Percentiles rank a stretch among this genome's conserved stretches.
phyloP scores from a whole-genome alignment of 2,113 vertebrate species.

The Scortum barcoo region DNA sequence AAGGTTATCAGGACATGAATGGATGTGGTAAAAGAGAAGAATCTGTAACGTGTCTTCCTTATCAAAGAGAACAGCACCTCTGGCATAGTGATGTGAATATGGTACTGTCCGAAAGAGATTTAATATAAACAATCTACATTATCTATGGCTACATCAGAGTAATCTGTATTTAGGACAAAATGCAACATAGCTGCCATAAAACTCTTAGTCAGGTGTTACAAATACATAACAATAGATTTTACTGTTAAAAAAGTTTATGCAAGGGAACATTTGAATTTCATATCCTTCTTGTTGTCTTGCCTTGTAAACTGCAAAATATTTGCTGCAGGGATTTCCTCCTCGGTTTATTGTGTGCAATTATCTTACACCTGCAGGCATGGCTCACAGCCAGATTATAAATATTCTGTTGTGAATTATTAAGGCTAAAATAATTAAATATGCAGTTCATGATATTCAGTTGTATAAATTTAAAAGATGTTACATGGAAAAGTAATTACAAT shows the following conservation, averaged over 20 bases:
- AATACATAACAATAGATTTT: background rate
- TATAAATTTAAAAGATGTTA: too few species aligned
- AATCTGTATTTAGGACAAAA: background rate
- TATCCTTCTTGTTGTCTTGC: background rate
- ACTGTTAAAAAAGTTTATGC: background rate
- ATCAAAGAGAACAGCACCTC: background rate
- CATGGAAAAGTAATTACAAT: too few species aligned
- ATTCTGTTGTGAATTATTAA: too few species aligned
- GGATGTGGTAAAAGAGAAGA: background rate
- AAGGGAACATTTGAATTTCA: background rate
- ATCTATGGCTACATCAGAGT: background rate
- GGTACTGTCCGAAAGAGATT: accelerated
- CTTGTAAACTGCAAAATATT: background rate
- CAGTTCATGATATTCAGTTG: too few species aligned
- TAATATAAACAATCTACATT: too few species aligned
- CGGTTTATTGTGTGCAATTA: background rate
- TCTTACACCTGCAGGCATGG: constrained; percentile 24
- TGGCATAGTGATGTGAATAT: background rate
- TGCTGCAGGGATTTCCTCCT: background rate
- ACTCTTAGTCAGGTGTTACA: background rate
- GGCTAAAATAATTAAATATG: too few species aligned
- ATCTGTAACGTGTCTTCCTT: background rate
- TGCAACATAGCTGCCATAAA: background rate
- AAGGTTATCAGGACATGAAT: background rate
- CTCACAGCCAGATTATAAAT: background rate